phyloP scores from a whole-genome alignment of 2,888 invertebrate species.

The Kuschelorhynchus macadamiae region DNA sequence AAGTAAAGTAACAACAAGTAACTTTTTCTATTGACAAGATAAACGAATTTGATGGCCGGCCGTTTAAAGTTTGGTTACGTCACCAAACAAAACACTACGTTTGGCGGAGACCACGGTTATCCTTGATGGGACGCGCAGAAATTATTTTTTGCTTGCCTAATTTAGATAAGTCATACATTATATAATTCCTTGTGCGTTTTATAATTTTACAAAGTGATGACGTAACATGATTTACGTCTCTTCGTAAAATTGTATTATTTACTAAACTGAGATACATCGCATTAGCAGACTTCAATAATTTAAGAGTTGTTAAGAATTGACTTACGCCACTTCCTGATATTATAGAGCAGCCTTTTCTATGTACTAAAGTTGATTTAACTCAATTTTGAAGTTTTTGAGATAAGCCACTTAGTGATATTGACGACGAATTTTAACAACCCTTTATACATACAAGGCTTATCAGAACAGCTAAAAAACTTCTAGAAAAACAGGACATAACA shows the following conservation, averaged over 20 bases:
- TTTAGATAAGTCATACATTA: background rate
- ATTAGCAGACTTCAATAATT: background rate
- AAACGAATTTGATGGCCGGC: no score
- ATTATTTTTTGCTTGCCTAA: background rate
- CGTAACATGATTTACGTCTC: background rate
- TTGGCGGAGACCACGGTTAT: no score
- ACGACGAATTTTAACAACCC: no score
- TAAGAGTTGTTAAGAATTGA: background rate
- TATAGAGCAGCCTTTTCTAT: background rate
- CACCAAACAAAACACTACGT: no score
- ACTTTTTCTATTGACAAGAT: no score
- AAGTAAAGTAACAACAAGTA: no score
- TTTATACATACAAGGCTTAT: no score
- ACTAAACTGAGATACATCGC: background rate
- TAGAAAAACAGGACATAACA: no score
- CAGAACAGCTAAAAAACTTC: no score
- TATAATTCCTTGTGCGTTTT: background rate
- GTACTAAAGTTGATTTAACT: background rate
- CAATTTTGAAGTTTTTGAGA: no score
- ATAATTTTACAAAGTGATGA: background rate
- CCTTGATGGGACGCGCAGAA: background rate
- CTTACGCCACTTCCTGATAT: slow-evolving; percentile 1
- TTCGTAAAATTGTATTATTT: background rate
- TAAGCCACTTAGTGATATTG: no score
- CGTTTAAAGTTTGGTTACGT: no score